phyloP scores from a whole-genome alignment of 2,113 vertebrate species.

The Rana temporaria region DNA sequence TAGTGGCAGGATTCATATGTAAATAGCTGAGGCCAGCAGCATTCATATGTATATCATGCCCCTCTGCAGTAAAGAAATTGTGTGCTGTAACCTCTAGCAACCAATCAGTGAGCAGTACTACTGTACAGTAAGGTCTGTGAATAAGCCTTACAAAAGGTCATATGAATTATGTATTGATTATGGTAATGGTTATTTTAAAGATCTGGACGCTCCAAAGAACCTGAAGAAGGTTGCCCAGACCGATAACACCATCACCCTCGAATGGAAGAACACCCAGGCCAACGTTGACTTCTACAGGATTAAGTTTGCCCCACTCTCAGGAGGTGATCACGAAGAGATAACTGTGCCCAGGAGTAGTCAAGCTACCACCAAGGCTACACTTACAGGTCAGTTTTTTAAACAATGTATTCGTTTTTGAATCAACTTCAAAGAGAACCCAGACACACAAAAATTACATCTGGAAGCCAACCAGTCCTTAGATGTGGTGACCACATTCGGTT shows the following conservation, averaged over 20 bases:
- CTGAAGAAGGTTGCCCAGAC: constrained; percentile 85
- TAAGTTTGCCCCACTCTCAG: constrained; percentile 93
- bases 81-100: no score
- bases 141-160: no score
- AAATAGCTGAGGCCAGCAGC: no score
- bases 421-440: background rate
- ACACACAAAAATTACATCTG: no score
- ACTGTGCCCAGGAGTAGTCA: constrained; percentile 80
- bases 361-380: constrained; percentile 83
- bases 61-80: no score
- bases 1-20: no score
- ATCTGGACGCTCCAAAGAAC: constrained; percentile 89
- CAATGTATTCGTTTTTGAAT: background rate
- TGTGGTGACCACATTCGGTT: no score
- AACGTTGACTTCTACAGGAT: constrained; percentile 84
- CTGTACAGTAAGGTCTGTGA: no score
- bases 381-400: constrained; percentile 78
- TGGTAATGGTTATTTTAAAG: constrained; percentile 64
- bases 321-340: constrained; percentile 88
- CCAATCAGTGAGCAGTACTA: no score
- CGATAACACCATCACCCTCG: constrained; percentile 89
- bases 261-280: constrained; percentile 91
- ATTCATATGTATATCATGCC: no score
- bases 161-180: no score
- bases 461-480: no score